Evolutionary conservation across 2,888 invertebrate species (phyloP).

Genomic region (Bombyx huttoni): DNA sequence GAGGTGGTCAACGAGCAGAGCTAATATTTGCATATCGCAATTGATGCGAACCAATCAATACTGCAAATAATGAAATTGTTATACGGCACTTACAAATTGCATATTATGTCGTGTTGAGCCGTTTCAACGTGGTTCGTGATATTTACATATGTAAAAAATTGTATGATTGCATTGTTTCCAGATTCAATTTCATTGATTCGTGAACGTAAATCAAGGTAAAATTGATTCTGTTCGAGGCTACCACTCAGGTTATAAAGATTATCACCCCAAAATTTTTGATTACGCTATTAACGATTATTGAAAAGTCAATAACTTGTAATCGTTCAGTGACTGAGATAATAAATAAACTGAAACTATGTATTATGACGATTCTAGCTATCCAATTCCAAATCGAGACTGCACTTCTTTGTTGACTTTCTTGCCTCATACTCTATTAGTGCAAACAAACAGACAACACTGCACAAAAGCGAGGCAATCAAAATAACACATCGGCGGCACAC

Average conservation of each 20-base stretch:
- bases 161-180: constrained; percentile 5
- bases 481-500: constrained; percentile 56
- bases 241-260: too few species aligned
- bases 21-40: constrained; percentile 71
- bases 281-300: too few species aligned
- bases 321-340: too few species aligned
- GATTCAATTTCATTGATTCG: neutral
- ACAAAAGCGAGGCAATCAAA: constrained; percentile 63
- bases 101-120: constrained; percentile 29
- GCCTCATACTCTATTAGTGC: constrained; percentile 13
- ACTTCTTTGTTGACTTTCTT: neutral
- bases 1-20: constrained; percentile 44
- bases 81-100: constrained; percentile 53
- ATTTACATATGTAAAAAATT: constrained; percentile 7
- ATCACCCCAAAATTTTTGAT: too few species aligned
- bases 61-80: constrained; percentile 66
- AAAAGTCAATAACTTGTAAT: too few species aligned
- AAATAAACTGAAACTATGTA: too few species aligned
- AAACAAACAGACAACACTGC: constrained; percentile 41
- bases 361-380: too few species aligned
- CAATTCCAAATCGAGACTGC: constrained; percentile 2
- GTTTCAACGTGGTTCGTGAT: constrained; percentile 19
- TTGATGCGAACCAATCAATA: constrained; percentile 69
- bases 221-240: too few species aligned
- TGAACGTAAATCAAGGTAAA: neutral